phyloP scores from a whole-genome alignment of 2,113 vertebrate genomes.

The Channa argus region DNA sequence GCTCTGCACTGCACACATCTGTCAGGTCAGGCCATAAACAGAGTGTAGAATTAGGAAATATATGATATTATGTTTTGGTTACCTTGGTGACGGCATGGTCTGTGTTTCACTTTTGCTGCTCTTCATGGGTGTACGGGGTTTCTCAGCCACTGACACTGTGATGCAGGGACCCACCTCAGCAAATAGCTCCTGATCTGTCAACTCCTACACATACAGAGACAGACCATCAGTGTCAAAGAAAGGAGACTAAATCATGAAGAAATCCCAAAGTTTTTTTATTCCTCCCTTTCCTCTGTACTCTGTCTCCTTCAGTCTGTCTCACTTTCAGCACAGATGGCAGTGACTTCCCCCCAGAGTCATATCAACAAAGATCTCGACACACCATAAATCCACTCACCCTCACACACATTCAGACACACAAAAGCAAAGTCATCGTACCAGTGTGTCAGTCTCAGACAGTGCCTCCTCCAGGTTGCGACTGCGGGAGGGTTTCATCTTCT shows the following conservation, averaged over 20 bases:
- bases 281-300: background rate
- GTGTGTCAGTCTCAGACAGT: conserved; percentile 84
- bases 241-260: background rate
- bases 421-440: conserved; percentile 71
- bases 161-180: conserved; percentile 83
- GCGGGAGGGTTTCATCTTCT: conserved; percentile 88
- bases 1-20: no score
- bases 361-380: conserved; percentile 32
- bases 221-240: conserved; percentile 26
- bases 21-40: no score
- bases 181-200: conserved; percentile 87
- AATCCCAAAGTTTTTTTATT: background rate
- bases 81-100: conserved; percentile 87
- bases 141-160: conserved; percentile 88
- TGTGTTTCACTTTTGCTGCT: conserved; percentile 86
- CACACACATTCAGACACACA: conserved; percentile 13
- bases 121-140: conserved; percentile 89
- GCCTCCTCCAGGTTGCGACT: conserved; percentile 88
- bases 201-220: conserved; percentile 79
- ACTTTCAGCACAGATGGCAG: conserved; percentile 32
- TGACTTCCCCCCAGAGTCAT: background rate
- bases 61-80: background rate
- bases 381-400: conserved; percentile 12
- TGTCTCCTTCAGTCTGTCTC: conserved; percentile 31
- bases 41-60: no score